Evolutionary conservation across 2,797 vertebrate genomes (phyloP).

Genomic region (Masticophis lateralis): DNA sequence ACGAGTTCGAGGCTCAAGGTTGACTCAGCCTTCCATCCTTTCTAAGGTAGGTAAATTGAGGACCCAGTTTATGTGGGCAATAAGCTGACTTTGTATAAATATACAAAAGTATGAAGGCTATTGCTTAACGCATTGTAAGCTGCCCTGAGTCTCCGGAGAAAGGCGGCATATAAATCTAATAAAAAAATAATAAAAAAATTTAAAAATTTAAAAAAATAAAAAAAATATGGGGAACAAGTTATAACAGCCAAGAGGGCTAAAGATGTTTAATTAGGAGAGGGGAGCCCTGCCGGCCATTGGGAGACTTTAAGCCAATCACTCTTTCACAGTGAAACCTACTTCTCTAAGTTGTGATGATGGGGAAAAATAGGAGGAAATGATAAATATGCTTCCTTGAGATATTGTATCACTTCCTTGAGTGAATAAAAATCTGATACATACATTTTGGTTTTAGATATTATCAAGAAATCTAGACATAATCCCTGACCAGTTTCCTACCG

Average conservation of each 20-base stretch:
- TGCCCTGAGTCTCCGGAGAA: too few relatives aligned
- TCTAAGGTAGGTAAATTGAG: too few relatives aligned
- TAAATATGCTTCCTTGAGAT: background rate
- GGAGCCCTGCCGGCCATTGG: background rate
- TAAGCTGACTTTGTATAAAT: too few relatives aligned
- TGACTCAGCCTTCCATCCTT: too few relatives aligned
- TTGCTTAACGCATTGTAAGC: too few relatives aligned
- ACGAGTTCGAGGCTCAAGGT: too few relatives aligned
- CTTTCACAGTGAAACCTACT: background rate
- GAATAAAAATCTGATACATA: background rate
- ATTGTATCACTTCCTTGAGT: background rate
- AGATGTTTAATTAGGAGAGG: background rate
- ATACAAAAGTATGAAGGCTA: too few relatives aligned
- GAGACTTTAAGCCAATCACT: background rate
- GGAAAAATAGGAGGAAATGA: background rate
- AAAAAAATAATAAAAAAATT: too few relatives aligned
- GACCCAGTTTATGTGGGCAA: too few relatives aligned
- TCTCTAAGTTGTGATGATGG: background rate
- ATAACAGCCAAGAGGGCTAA: background rate
- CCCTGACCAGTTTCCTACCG: background rate
- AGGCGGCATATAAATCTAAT: too few relatives aligned
- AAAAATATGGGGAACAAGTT: background rate
- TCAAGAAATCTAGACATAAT: background rate
- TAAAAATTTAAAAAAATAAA: too few relatives aligned
- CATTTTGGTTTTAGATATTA: background rate